Conservation (phyloP, 2,113 vertebrate genomes). For the Haemorhous mexicanus region DNA sequence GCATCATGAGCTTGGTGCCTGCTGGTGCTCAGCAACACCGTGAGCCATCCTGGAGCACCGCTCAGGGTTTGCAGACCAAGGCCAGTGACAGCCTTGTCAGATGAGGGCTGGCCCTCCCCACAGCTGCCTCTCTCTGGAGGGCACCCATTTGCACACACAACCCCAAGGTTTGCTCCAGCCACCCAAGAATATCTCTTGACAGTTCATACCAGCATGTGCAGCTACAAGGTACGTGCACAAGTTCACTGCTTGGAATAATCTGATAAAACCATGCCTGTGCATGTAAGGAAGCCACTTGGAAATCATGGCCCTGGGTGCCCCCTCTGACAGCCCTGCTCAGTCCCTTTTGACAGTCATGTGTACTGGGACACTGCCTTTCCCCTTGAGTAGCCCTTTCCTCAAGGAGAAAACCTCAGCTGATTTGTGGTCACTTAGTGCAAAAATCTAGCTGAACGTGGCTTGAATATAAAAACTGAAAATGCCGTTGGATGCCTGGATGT, state of each 20-base stretch:
- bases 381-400: neutral
- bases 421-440: neutral
- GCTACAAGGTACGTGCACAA: neutral
- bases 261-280: neutral
- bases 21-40: neutral
- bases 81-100: neutral
- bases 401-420: neutral
- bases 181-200: neutral
- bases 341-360: neutral
- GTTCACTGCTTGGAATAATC: neutral
- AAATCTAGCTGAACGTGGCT: neutral
- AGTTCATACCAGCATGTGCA: neutral
- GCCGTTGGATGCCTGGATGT: neutral
- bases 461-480: neutral
- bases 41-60: neutral
- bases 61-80: neutral
- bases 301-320: neutral
- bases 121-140: neutral
- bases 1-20: neutral
- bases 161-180: neutral
- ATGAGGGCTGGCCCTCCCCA: neutral
- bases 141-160: neutral
- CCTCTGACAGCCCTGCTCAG: neutral
- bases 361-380: neutral
- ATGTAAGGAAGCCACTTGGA: fast-evolving